These are phyloP conservation scores for Ophiothrix spiculata DNA, from an alignment of 35 echinoderm and acorn worm species.

Conservation along the genomic window DNA sequence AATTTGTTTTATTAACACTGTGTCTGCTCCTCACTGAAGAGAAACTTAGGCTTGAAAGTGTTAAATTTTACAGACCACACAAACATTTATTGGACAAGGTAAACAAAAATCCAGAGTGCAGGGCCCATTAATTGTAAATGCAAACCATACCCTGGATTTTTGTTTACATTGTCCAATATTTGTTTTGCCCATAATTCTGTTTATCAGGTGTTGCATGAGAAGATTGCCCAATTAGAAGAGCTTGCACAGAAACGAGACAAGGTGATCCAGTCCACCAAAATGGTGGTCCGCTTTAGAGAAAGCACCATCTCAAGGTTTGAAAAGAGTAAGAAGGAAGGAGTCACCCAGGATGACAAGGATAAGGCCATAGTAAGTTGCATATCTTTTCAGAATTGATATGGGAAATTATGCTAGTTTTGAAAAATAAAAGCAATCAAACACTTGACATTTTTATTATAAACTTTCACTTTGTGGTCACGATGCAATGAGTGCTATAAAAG, in stretches of 20 bases:
- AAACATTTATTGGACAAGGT: too few relatives aligned
- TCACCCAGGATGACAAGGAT: conserved; percentile 32
- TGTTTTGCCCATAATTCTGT: not conserved
- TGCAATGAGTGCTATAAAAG: too few relatives aligned
- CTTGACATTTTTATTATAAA: too few relatives aligned
- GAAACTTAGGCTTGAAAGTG: not conserved
- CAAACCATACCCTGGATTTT: too few relatives aligned
- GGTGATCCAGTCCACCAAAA: conserved; percentile 75
- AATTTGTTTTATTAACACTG: too few relatives aligned
- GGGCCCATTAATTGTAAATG: too few relatives aligned
- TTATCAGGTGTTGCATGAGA: conserved; percentile 54
- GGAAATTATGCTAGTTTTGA: too few relatives aligned
- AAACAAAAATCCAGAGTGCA: too few relatives aligned
- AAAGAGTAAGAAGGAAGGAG: conserved; percentile 36
- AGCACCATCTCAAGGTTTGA: conserved; percentile 63
- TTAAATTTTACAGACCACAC: not conserved
- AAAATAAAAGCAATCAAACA: too few relatives aligned
- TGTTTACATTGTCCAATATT: too few relatives aligned
- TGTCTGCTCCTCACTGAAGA: not conserved
- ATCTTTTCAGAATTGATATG: too few relatives aligned
- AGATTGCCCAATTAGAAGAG: conserved; percentile 55
- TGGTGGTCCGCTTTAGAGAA: conserved; percentile 82
- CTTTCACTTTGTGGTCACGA: too few relatives aligned
- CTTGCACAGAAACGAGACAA: conserved; percentile 75
- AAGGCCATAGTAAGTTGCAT: conserved; percentile 66